phyloP scores from a whole-genome alignment of 2,113 vertebrate species.

The Dryoscopus gambensis region DNA sequence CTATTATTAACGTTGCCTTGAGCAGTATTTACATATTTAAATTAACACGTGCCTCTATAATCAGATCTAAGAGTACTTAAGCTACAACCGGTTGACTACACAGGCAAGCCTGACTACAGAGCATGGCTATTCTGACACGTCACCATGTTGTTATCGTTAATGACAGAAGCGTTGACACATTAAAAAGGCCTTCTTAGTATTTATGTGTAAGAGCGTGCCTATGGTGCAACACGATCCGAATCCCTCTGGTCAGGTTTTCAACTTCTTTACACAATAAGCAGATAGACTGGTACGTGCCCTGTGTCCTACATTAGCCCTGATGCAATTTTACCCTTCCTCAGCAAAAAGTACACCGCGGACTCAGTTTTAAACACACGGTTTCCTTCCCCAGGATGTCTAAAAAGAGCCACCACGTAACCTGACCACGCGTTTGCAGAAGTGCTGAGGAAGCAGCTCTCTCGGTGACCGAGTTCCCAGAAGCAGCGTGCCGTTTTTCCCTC shows the following conservation, averaged over 20 bases:
- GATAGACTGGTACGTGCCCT: fast-evolving
- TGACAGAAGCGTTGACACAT: background rate
- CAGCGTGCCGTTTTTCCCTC: background rate
- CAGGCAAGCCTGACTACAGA: background rate
- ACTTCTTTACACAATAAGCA: background rate
- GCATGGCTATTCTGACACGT: background rate
- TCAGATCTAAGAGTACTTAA: conserved; percentile 1
- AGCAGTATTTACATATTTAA: conserved; percentile 35
- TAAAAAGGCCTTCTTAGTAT: background rate
- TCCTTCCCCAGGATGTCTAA: background rate
- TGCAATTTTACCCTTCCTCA: background rate
- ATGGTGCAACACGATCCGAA: fast-evolving
- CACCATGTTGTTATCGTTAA: background rate
- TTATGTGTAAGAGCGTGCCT: fast-evolving
- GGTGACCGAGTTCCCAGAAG: background rate
- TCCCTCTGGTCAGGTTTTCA: background rate
- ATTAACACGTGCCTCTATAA: conserved; percentile 23
- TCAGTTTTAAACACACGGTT: background rate
- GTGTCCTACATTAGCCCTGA: background rate
- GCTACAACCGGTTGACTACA: background rate
- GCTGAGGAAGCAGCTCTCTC: background rate
- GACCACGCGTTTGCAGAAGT: background rate
- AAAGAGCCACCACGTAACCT: background rate
- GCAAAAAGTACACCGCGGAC: fast-evolving
- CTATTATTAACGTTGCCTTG: conserved; percentile 44